These are phyloP conservation scores for Cygnus olor DNA, from an alignment of 2,797 vertebrate genomes.

Conservation along the genomic window DNA sequence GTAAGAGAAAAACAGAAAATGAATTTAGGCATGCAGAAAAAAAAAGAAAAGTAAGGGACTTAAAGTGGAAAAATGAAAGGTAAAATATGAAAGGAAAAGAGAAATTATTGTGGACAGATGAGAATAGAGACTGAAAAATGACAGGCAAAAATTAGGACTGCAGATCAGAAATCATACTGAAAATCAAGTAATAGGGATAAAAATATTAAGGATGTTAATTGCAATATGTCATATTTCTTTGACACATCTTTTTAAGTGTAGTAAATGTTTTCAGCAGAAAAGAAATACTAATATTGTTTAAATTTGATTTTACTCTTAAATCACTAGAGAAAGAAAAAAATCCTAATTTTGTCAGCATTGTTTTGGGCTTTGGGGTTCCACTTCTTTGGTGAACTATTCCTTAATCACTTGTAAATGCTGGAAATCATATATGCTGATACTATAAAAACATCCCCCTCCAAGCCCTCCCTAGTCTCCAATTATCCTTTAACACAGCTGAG, in stretches of 20 bases:
- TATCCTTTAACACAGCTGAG: neutral
- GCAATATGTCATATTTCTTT: neutral
- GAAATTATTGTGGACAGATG: neutral
- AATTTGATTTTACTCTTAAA: neutral
- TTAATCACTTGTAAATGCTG: neutral
- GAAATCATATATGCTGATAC: neutral
- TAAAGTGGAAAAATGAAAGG: neutral
- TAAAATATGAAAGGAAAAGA: neutral
- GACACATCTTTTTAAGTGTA: neutral
- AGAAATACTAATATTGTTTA: neutral
- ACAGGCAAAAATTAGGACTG: neutral
- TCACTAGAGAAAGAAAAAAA: neutral
- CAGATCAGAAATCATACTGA: neutral
- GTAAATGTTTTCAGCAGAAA: neutral
- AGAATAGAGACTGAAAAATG: neutral
- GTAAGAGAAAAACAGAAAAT: neutral
- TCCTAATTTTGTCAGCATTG: neutral
- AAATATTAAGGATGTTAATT: neutral
- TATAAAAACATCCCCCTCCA: neutral
- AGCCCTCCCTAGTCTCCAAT: neutral
- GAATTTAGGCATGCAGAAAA: neutral
- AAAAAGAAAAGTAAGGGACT: neutral
- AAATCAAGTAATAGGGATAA: neutral
- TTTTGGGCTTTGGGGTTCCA: neutral
- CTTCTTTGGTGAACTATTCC: neutral